Percentiles rank a stretch among this genome's conserved stretches.
Conservation (phyloP, 53 echinoderm and acorn worm genomes). For the Antedon mediterranea region DNA sequence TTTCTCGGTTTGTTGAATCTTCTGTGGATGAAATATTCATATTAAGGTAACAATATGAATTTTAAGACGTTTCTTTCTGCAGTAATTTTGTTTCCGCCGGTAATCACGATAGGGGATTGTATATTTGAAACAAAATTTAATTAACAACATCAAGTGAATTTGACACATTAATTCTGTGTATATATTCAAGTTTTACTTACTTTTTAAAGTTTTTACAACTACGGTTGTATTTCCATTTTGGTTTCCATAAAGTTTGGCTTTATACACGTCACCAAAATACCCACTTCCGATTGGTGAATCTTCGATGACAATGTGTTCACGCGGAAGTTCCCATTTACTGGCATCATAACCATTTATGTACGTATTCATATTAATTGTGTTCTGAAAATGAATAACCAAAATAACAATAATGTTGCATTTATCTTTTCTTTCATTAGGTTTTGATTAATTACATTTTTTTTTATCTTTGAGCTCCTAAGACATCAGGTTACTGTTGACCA, state of each 20-base stretch:
- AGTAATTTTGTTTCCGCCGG: too few relatives aligned
- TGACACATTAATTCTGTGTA: too few relatives aligned
- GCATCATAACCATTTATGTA: not conserved
- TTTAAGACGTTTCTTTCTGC: too few relatives aligned
- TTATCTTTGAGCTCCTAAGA: too few relatives aligned
- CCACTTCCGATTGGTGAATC: not conserved
- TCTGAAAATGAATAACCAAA: not conserved
- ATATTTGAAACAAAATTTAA: too few relatives aligned
- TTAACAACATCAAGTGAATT: too few relatives aligned
- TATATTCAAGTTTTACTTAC: not conserved
- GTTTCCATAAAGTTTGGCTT: not conserved
- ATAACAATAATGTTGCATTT: not conserved
- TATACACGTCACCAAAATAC: not conserved
- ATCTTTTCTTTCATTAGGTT: too few relatives aligned
- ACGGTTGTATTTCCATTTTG: not conserved
- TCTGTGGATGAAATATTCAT: too few relatives aligned
- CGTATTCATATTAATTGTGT: not conserved
- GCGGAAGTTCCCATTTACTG: not conserved
- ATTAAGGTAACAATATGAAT: too few relatives aligned
- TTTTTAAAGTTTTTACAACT: not conserved
- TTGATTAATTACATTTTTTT: too few relatives aligned
- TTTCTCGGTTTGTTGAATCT: constrained; percentile 11
- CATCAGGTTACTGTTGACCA: too few relatives aligned
- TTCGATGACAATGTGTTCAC: not conserved
- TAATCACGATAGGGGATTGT: too few relatives aligned